Evolutionary conservation across 2,113 vertebrate genomes (phyloP).

Genomic region (Cinclus mexicanus): DNA sequence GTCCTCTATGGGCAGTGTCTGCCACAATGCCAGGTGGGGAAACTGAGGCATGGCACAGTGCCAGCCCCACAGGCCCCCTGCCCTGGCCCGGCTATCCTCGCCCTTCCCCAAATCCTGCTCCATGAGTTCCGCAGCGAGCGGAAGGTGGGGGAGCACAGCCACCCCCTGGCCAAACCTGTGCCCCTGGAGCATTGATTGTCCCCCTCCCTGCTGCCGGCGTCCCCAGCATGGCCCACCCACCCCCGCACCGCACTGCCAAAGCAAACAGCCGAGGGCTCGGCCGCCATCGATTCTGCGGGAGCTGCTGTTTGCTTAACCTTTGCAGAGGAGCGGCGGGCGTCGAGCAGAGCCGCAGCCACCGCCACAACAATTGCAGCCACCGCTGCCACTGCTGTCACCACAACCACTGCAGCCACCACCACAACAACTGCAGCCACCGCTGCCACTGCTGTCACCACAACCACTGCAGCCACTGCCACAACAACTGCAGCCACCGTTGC

Average conservation of each 20-base stretch:
- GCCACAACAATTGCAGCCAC: neutral
- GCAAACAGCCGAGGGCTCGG: constrained; percentile 73
- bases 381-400: fast-evolving
- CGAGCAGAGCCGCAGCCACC: neutral
- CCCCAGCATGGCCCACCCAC: neutral
- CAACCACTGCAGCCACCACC: fast-evolving
- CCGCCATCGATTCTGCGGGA: constrained; percentile 68
- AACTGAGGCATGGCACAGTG: neutral
- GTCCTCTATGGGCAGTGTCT: neutral
- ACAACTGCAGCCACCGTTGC: fast-evolving
- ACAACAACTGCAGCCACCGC: neutral
- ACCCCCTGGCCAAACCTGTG: fast-evolving
- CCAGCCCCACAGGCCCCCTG: fast-evolving
- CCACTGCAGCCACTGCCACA: neutral
- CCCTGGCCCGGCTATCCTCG: fast-evolving
- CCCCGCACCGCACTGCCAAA: constrained; percentile 63
- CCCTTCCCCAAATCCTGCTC: neutral
- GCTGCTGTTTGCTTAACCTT: constrained; percentile 82
- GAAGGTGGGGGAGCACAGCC: neutral
- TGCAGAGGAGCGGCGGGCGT: constrained; percentile 51
- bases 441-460: fast-evolving
- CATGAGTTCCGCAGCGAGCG: fast-evolving
- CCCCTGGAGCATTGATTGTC: neutral
- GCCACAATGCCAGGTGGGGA: neutral
- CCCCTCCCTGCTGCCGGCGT: neutral